Evolutionary conservation across 2,888 invertebrate species (phyloP), one percentile per base, ranked within the genome.

Genomic region (Sphaerophoria taeniata): DNA sequence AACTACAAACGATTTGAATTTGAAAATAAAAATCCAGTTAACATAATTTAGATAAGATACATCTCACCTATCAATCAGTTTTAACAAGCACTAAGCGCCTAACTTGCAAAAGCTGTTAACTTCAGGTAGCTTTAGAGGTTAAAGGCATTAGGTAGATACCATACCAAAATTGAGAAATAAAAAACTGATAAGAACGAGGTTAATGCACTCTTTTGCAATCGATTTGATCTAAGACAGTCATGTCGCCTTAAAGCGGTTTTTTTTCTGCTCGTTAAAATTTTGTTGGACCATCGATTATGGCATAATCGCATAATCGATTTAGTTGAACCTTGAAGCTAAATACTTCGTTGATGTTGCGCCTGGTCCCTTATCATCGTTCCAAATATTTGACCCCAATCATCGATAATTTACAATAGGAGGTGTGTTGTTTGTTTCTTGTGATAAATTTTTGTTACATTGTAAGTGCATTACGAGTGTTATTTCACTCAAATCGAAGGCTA

Each of bases 11-110:
- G 9, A 43, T 60, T 60, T 58, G 36, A 58, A 39, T 36, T 58
- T 61, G 47, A 60, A 11, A 76, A 67, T 36, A 45, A 49, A 36
- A 47, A 24, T 11, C n/a, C 16, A 45, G 16, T 9, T 49, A 65
- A 36, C 33, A 63, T 16, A 49, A 65, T 49, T 33, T 16, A 49
- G 83, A 79, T 84, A 84, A 84, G 79, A 72, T 60, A 79, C 11
- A 4, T 11, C 61, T 34, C 36, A 12, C 43, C 33, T 34, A 56
- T 49, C 61, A 55, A 45, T 71, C 70, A 70, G 47, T 14, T 51
- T 70, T 39, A 71, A 61, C 69, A 34, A 24, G 14, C 14, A 47
- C 56, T 34, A 55, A 47, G 12, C 24, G 33, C 47, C 36, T 16
- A 24, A 61, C 55, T 79, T 80, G 75, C 80, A 56, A 79, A 79